A percentile compares a stretch with the other conserved stretches of the same genome.
These are phyloP conservation scores for Coregonus suidteri DNA, from an alignment of 2,797 vertebrate genomes.

Conservation along the genomic window DNA sequence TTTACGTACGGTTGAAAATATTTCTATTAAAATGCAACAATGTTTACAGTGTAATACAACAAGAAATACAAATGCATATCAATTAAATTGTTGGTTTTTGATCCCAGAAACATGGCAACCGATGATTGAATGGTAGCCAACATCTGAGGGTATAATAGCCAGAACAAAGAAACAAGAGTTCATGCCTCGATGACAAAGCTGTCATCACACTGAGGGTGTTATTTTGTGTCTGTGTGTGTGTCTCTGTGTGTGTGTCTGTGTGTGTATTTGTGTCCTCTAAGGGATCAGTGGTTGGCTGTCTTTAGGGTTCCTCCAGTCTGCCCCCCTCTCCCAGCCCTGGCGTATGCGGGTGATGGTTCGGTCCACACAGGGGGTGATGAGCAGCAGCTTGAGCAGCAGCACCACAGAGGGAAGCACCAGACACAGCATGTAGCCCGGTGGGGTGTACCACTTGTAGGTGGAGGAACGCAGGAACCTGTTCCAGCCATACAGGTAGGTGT, in stretches of 20 bases:
- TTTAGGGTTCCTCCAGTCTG: slow-evolving; percentile 7
- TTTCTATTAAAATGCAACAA: too few relatives aligned
- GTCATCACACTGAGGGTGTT: neutral
- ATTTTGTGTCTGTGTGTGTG: neutral
- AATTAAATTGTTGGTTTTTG: too few relatives aligned
- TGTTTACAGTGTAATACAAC: too few relatives aligned
- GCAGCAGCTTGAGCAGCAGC: slow-evolving; percentile 81
- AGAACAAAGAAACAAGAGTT: neutral
- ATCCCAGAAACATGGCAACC: too few relatives aligned
- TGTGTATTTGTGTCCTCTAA: neutral
- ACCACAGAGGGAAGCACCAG: slow-evolving; percentile 84
- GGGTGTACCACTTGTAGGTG: slow-evolving; percentile 83
- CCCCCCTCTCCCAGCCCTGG: slow-evolving; percentile 86
- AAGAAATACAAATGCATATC: too few relatives aligned
- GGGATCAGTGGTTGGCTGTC: slow-evolving; percentile 47
- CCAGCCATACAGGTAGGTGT: slow-evolving; percentile 83
- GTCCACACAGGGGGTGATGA: slow-evolving; percentile 88
- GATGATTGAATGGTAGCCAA: too few relatives aligned
- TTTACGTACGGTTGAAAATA: too few relatives aligned
- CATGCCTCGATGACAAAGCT: neutral
- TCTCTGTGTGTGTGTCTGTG: neutral
- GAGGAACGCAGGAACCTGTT: slow-evolving; percentile 76
- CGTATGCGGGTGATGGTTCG: slow-evolving; percentile 79
- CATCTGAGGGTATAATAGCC: too few relatives aligned
- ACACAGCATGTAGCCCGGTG: slow-evolving; percentile 77